Conservation (phyloP, 2,797 vertebrate genomes). For the Anguilla obscura region DNA sequence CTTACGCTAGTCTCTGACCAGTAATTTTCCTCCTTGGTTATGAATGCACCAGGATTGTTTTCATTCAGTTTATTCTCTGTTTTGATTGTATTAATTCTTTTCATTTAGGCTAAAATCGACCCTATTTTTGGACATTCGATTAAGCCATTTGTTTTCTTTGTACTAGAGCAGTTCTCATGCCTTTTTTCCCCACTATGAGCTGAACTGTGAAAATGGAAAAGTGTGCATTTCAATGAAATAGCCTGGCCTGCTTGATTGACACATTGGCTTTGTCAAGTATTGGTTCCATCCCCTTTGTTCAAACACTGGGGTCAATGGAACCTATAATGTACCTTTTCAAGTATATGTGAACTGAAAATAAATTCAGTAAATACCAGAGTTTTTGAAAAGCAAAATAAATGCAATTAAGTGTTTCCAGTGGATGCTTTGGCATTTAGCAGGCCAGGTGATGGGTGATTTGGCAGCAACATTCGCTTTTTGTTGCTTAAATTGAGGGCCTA, state of each 20-base stretch:
- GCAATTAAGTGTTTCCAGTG: neutral
- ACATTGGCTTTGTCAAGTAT: neutral
- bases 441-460: too few relatives aligned
- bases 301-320: neutral
- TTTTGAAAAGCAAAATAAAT: neutral
- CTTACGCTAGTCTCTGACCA: neutral
- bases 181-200: neutral
- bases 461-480: too few relatives aligned
- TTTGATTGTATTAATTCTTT: neutral
- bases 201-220: neutral
- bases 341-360: neutral
- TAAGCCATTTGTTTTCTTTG: neutral
- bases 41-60: neutral
- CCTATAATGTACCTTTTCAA: neutral
- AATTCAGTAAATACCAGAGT: neutral
- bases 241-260: neutral
- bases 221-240: neutral
- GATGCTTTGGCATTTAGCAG: neutral
- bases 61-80: neutral
- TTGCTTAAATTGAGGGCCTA: too few relatives aligned
- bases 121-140: neutral
- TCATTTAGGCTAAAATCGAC: neutral
- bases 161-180: neutral
- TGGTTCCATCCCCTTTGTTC: neutral
- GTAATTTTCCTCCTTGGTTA: neutral